These are phyloP conservation scores for Loriculus beryllinus DNA, from an alignment of 2,797 vertebrate species.

Conservation along the genomic window DNA sequence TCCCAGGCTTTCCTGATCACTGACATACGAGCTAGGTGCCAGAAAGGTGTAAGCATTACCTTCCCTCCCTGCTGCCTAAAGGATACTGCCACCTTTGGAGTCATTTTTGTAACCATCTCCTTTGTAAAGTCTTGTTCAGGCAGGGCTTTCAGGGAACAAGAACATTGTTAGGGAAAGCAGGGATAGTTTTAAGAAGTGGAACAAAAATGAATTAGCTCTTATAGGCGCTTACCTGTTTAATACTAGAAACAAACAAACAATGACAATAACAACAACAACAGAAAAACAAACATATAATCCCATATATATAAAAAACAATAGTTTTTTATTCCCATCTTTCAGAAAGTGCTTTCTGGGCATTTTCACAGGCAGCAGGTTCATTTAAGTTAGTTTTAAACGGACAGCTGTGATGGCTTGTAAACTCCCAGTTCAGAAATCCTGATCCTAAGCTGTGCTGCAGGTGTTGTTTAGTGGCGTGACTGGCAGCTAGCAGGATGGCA, in stretches of 20 bases:
- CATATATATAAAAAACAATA: no score
- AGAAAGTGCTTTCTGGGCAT: not conserved
- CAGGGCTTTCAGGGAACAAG: not conserved
- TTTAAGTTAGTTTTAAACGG: not conserved
- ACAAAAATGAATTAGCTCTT: not conserved
- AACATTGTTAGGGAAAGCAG: not conserved
- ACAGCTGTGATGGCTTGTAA: not conserved
- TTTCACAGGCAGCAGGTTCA: not conserved
- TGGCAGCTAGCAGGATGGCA: not conserved
- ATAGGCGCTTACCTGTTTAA: not conserved
- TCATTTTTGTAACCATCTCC: not conserved
- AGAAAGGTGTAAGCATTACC: slow-evolving; percentile 45
- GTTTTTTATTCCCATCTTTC: not conserved
- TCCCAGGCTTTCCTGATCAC: slow-evolving; percentile 21
- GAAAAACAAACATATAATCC: not conserved
- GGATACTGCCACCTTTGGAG: slow-evolving; percentile 37
- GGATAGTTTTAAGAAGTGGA: not conserved
- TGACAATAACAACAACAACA: not conserved
- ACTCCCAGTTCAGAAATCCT: not conserved
- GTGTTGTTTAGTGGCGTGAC: not conserved
- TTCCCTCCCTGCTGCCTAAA: not conserved
- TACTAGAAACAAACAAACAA: not conserved
- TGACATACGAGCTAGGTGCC: slow-evolving; percentile 15
- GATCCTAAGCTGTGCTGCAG: not conserved
- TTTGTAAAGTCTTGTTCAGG: not conserved